These are phyloP conservation scores for Andrena bicolor DNA, from an alignment of 2,888 invertebrate species.

Conservation along the genomic window DNA sequence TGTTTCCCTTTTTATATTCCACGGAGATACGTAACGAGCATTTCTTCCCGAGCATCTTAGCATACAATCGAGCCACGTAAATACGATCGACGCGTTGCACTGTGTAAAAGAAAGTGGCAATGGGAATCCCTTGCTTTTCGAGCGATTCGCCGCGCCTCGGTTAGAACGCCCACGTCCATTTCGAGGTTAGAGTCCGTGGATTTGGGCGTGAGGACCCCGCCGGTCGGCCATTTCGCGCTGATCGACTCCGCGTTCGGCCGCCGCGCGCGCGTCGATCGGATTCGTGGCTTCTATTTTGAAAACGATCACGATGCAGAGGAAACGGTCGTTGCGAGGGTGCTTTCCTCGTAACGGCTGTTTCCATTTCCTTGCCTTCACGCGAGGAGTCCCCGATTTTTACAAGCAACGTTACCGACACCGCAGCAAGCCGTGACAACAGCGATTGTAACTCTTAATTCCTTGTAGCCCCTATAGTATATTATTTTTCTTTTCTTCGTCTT, in stretches of 20 bases:
- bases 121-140: no score
- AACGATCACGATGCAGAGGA: neutral
- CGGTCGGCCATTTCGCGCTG: neutral
- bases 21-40: neutral
- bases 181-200: neutral
- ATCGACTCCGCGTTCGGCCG: neutral
- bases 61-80: neutral
- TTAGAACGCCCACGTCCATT: neutral
- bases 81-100: neutral
- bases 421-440: constrained; percentile 36
- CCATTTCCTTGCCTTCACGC: constrained; percentile 11
- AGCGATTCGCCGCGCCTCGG: neutral
- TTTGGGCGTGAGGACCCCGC: neutral
- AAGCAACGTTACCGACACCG: constrained; percentile 34
- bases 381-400: constrained; percentile 20
- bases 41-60: neutral
- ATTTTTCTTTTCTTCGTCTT: constrained; percentile 23
- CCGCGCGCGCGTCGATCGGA: neutral
- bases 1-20: neutral
- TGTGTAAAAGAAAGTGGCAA: neutral
- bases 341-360: constrained; percentile 16
- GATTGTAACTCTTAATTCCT: constrained; percentile 59
- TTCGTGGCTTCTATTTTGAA: constrained; percentile 14
- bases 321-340: constrained; percentile 3
- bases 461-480: constrained; percentile 75